These are phyloP conservation scores for Pelmatolapia mariae DNA, from an alignment of 2,113 vertebrate genomes.

Conservation along the genomic window DNA sequence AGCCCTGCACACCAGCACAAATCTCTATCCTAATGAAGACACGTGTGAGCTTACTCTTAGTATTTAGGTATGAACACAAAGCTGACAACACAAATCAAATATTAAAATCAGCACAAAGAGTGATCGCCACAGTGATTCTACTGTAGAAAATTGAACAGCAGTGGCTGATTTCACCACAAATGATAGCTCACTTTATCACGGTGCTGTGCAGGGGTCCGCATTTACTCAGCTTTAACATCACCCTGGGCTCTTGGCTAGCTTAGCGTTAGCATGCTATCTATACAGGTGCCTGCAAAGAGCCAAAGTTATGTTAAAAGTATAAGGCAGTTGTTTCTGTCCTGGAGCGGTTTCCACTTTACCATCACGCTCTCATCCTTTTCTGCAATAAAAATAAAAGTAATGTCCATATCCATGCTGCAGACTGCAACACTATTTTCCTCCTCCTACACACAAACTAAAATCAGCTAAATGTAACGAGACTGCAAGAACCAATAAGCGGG, in stretches of 20 bases:
- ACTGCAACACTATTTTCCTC: not conserved
- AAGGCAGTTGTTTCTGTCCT: not conserved
- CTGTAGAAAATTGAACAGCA: no score
- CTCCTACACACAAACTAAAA: not conserved
- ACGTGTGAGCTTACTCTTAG: not conserved
- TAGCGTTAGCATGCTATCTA: not conserved
- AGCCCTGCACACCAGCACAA: not conserved
- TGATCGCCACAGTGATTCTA: no score
- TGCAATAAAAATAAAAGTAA: not conserved
- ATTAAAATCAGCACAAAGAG: no score
- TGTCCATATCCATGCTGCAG: not conserved
- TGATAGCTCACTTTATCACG: not conserved
- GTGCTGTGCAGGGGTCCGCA: not conserved
- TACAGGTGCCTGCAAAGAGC: not conserved
- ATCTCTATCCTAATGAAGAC: not conserved
- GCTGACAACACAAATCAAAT: no score
- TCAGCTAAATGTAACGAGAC: not conserved
- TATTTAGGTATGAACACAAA: no score
- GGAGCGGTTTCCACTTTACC: not conserved
- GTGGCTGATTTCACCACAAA: not conserved
- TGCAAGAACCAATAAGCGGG: not conserved
- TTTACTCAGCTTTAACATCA: not conserved
- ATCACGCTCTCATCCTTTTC: not conserved
- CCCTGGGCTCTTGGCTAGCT: not conserved
- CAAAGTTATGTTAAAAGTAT: not conserved